Evolutionary conservation across 2,888 invertebrate species (phyloP), one percentile per base, ranked within the genome.

Genomic region (Drosophila macrospina): DNA sequence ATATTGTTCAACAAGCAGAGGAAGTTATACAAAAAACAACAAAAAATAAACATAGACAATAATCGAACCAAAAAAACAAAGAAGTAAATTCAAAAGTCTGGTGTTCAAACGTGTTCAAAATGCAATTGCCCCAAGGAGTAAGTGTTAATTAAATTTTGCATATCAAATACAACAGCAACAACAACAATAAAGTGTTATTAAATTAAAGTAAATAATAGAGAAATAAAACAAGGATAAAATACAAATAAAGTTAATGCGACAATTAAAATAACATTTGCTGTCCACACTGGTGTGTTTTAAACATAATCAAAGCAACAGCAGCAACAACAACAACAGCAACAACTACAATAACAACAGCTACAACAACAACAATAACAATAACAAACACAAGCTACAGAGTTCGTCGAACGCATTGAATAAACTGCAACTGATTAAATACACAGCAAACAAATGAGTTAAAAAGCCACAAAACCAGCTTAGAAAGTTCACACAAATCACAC

Each of bases 71-170:
- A 5, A 32, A 30, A 32, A 10, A n/a, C 39, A 37, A 59, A 39
- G 10, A 64, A 47, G n/a, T 6, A 48, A 24, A 36, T 15, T 47
- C 45, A 36, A 61, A 61, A 48, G 13, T 36, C 52, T 16, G 41
- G 24, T 20, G 74, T 66, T 62, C 5, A 15, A 41, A 48, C 50
- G 51, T 57, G 51, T 51, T 62, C 37, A 73, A 77, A 70, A 89
- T 89, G 89, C 61, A 80, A 74, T 73, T 88, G 52, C 84, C 86
- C 62, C 81, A 72, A 79, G 86, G 86, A 78, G 89, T 90, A 90
- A 90, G 89, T 90, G 86, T 74, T 68, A 69, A 80, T 77, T 44
- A n/a, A 30, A 34, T 60, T 60, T 36, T 28, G 45, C 8, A 52
- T 30, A 7, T 30, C 26, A 15, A 54, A 8, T 16, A 15, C 45